phyloP scores from a whole-genome alignment of 2,113 vertebrate genomes.

The Vidua macroura region DNA sequence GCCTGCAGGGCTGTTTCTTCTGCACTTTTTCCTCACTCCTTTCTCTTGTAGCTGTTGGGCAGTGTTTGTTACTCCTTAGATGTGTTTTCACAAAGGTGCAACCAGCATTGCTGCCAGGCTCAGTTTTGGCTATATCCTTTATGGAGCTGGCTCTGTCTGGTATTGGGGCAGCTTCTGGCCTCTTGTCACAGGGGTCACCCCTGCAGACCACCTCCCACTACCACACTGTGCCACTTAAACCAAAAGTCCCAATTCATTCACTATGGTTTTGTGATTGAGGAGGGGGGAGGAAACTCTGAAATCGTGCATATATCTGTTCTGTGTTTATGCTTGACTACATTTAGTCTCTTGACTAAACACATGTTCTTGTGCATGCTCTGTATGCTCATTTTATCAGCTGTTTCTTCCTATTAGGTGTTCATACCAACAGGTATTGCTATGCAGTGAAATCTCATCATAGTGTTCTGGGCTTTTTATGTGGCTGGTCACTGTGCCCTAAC shows the following conservation, averaged over 20 bases:
- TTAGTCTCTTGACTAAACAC: neutral
- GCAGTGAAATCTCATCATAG: neutral
- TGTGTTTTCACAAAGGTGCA: neutral
- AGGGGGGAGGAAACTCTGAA: neutral
- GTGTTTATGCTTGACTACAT: neutral
- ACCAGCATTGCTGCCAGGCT: neutral
- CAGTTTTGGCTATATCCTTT: neutral
- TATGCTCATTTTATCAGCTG: neutral
- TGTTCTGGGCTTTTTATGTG: conserved; percentile 10
- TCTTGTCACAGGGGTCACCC: neutral
- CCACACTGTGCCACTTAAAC: neutral
- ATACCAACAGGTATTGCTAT: neutral
- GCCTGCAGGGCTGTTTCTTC: neutral
- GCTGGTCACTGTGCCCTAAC: conserved; percentile 60
- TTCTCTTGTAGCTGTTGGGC: neutral
- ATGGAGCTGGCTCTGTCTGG: fast-evolving
- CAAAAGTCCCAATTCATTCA: neutral
- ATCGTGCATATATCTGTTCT: neutral
- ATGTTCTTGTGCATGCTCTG: neutral
- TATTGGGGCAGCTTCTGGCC: no score
- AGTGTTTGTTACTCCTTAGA: neutral
- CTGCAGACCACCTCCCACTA: neutral
- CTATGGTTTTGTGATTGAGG: neutral
- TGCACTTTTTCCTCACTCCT: neutral
- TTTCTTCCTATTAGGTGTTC: neutral